These are phyloP conservation scores for Xiphophorus hellerii DNA, from an alignment of 2,113 vertebrate genomes.

Conservation along the genomic window DNA sequence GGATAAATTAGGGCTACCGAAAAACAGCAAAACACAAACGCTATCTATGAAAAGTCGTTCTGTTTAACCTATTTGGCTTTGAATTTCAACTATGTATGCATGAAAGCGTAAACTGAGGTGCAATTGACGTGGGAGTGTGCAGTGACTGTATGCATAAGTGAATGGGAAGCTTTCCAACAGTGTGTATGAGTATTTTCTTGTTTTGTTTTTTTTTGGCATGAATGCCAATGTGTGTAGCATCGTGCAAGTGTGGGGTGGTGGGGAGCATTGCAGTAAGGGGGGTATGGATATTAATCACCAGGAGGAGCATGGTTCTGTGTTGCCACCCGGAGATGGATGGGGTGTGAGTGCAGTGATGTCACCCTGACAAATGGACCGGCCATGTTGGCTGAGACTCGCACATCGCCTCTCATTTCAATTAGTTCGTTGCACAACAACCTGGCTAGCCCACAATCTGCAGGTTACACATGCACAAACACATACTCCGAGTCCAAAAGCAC, in stretches of 20 bases:
- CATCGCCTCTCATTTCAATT: constrained; percentile 89
- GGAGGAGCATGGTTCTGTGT: constrained; percentile 74
- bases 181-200: constrained; percentile 54
- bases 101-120: constrained; percentile 38
- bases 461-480: constrained; percentile 63
- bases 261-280: constrained; percentile 50
- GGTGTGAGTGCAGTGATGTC: constrained; percentile 85
- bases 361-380: constrained; percentile 84
- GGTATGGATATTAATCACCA: constrained; percentile 84
- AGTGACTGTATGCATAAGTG: constrained; percentile 28
- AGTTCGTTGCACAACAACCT: constrained; percentile 75
- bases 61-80: constrained; percentile 21
- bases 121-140: constrained; percentile 33
- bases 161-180: constrained; percentile 50
- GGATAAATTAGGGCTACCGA: neutral
- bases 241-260: constrained; percentile 23
- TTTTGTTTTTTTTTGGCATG: constrained; percentile 50
- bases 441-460: constrained; percentile 63
- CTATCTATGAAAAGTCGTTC: constrained; percentile 21
- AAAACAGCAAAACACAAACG: constrained; percentile 8
- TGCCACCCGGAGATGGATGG: constrained; percentile 81
- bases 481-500: constrained; percentile 52
- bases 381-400: constrained; percentile 82
- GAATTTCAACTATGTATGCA: constrained; percentile 44
- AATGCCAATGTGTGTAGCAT: constrained; percentile 27